Conservation (phyloP, 64 coral and sea anemone species). For the Montipora capricornis region DNA sequence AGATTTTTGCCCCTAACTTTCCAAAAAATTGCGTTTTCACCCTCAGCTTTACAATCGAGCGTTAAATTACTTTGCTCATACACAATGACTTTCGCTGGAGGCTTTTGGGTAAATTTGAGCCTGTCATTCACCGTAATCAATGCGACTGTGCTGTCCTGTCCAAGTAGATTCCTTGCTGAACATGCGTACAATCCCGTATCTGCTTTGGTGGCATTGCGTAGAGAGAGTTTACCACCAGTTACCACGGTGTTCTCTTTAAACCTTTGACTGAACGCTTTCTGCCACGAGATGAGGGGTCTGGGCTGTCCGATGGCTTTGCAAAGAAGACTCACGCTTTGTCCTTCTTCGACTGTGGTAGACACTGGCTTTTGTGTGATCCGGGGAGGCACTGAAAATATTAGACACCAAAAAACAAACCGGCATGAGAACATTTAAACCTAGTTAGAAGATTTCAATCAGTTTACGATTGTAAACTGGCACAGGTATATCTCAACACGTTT, state of each 20-base stretch:
- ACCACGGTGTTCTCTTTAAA: not conserved
- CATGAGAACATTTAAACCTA: no score
- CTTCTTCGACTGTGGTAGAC: conserved; percentile 41
- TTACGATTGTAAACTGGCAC: no score
- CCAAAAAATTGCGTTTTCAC: conserved; percentile 7
- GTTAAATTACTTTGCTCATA: not conserved
- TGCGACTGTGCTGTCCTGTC: not conserved
- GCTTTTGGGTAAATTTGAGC: conserved; percentile 8
- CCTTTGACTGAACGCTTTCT: conserved; percentile 20
- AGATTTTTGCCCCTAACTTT: not conserved
- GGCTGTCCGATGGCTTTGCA: conserved; percentile 46
- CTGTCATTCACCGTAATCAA: conserved; percentile 18
- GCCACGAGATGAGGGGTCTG: conserved; percentile 39
- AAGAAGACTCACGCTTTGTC: not conserved
- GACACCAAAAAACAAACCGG: no score
- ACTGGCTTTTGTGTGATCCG: conserved; percentile 11
- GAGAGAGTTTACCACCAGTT: not conserved
- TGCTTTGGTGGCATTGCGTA: not conserved
- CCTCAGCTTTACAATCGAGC: not conserved
- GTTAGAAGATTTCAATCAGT: no score
- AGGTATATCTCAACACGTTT: no score
- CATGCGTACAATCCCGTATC: conserved; percentile 52
- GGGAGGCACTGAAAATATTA: not conserved
- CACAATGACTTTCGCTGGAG: not conserved
- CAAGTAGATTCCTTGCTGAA: conserved; percentile 15